phyloP scores from a whole-genome alignment of 1,140 invertebrate species.

The Caenorhabditis briggsae region DNA sequence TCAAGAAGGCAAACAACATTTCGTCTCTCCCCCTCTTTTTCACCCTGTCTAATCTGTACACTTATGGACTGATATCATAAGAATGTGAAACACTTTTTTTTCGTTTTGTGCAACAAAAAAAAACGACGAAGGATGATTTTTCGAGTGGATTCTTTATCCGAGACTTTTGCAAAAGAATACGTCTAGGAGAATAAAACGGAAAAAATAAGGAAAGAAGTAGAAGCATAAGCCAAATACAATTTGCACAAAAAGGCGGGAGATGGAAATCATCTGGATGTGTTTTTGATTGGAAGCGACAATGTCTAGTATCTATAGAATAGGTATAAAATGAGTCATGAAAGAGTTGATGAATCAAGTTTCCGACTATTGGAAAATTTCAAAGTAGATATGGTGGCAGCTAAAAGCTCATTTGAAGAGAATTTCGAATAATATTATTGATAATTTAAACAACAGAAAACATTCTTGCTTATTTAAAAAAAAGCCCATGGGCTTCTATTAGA shows the following conservation, averaged over 20 bases:
- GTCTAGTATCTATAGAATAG: not conserved
- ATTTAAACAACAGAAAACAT: no score
- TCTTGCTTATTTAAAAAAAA: no score
- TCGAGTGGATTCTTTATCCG: not conserved
- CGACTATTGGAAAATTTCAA: no score
- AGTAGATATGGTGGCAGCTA: no score
- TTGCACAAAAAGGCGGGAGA: conserved; percentile 1
- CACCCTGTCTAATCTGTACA: conserved; percentile 29
- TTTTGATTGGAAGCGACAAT: conserved; percentile 16
- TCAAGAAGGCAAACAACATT: conserved; percentile 39
- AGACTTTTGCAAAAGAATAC: no score
- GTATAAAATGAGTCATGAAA: not conserved
- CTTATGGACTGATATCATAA: conserved; percentile 47
- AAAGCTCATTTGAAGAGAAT: no score
- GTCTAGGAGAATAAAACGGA: no score
- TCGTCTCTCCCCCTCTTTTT: not conserved
- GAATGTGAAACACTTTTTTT: conserved; percentile 27
- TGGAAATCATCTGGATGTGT: conserved; percentile 17
- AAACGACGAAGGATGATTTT: not conserved
- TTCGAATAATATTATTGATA: no score
- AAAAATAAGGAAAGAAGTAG: not conserved
- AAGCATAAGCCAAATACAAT: conserved; percentile 46
- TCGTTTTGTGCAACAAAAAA: not conserved
- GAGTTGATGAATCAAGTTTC: not conserved
- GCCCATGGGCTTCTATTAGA: no score